These are phyloP conservation scores for Drosophila picticornis DNA, from an alignment of 2,888 invertebrate species.

Conservation along the genomic window DNA sequence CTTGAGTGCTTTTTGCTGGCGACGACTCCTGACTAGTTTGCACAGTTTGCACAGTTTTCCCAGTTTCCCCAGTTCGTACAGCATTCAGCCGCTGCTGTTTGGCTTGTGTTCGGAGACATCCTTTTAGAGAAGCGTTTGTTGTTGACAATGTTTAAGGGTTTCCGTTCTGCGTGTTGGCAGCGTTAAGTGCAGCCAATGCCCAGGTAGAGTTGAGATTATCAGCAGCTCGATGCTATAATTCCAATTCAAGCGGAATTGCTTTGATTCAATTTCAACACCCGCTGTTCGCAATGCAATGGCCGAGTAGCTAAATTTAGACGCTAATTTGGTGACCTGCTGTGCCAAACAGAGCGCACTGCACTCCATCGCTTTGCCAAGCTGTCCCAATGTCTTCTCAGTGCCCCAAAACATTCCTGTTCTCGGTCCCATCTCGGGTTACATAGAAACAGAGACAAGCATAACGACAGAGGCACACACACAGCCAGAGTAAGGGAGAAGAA, in stretches of 20 bases:
- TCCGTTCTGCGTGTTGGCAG: conserved; percentile 1
- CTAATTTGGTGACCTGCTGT: conserved; percentile 69
- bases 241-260: conserved; percentile 19
- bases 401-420: conserved; percentile 30
- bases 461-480: neutral
- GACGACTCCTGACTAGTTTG: neutral
- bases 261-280: conserved; percentile 39
- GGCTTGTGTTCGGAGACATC: conserved; percentile 3
- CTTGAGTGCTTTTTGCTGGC: conserved; percentile 30
- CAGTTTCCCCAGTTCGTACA: conserved; percentile 1
- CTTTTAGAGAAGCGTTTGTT: conserved; percentile 10
- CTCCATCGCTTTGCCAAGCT: conserved; percentile 1
- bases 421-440: conserved; percentile 30
- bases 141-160: conserved; percentile 25
- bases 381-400: conserved; percentile 14
- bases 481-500: neutral
- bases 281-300: conserved; percentile 52
- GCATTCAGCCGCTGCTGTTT: conserved; percentile 24
- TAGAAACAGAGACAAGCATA: neutral
- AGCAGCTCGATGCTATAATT: conserved; percentile 16
- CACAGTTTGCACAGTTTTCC: conserved; percentile 4
- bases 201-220: conserved; percentile 14
- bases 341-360: conserved; percentile 39
- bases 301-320: conserved; percentile 73
- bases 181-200: conserved; percentile 13